These are phyloP conservation scores for Eptatretus atami DNA, from an alignment of 2,797 vertebrate genomes.

Conservation along the genomic window DNA sequence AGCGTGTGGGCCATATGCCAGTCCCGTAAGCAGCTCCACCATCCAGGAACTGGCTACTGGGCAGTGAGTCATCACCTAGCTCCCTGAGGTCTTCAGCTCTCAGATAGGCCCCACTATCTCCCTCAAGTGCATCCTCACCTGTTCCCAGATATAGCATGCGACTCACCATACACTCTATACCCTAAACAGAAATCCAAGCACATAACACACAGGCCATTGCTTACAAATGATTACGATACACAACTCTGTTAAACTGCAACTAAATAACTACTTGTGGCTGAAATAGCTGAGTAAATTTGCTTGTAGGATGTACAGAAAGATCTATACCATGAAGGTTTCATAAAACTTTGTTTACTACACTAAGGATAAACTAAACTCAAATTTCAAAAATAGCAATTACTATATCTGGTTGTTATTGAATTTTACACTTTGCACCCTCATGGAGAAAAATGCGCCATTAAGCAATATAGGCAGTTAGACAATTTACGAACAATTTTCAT, in stretches of 20 bases:
- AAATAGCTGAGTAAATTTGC: too few relatives aligned
- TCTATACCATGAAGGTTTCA: too few relatives aligned
- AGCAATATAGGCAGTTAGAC: too few relatives aligned
- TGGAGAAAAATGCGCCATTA: too few relatives aligned
- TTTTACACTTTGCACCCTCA: too few relatives aligned
- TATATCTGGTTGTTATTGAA: too few relatives aligned
- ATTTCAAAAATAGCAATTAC: too few relatives aligned
- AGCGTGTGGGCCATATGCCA: constrained; percentile 53
- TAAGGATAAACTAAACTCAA: too few relatives aligned
- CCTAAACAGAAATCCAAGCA: not conserved
- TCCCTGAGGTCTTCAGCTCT: constrained; percentile 67
- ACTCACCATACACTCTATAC: not conserved
- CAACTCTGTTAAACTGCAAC: not conserved
- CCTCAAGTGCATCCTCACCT: constrained; percentile 94
- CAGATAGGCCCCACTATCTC: constrained; percentile 74
- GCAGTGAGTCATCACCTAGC: constrained; percentile 75
- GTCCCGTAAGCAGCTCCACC: constrained; percentile 83
- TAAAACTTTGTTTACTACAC: too few relatives aligned
- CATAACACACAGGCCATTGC: not conserved
- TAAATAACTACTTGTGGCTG: too few relatives aligned
- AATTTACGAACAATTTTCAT: too few relatives aligned
- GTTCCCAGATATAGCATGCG: constrained; percentile 7
- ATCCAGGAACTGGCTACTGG: constrained; percentile 65
- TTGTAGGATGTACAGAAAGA: too few relatives aligned
- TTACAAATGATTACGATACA: not conserved